Evolutionary conservation across 2,797 vertebrate species (phyloP).

Genomic region (Platyrinchus mystaceus): DNA sequence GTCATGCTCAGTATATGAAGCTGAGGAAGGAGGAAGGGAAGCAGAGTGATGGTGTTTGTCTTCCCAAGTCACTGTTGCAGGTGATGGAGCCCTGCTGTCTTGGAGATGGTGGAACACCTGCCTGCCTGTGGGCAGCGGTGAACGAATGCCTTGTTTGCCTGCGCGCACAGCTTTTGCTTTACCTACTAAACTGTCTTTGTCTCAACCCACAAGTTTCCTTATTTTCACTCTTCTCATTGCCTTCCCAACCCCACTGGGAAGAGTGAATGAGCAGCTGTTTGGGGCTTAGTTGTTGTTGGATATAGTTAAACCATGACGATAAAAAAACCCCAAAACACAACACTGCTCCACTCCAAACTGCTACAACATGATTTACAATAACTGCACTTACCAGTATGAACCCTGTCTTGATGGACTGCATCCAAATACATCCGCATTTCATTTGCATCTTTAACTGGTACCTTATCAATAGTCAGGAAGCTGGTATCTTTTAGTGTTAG

Average conservation of each 20-base stretch:
- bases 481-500: conserved; percentile 88
- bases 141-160: neutral
- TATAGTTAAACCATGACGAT: neutral
- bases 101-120: neutral
- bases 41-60: neutral
- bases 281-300: neutral
- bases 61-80: neutral
- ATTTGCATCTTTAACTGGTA: conserved; percentile 81
- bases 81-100: neutral
- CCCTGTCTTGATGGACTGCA: conserved; percentile 84
- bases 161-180: neutral
- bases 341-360: neutral
- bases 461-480: conserved; percentile 87
- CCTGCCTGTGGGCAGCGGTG: neutral
- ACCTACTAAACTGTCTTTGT: neutral
- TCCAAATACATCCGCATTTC: conserved; percentile 92
- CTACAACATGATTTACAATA: neutral
- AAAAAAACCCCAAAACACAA: neutral
- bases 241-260: neutral
- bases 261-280: neutral
- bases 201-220: neutral
- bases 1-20: neutral
- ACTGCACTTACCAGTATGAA: conserved; percentile 78
- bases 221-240: neutral
- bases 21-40: neutral